Conservation (phyloP, 2,888 invertebrate species). For the Parnassius glacialis region DNA sequence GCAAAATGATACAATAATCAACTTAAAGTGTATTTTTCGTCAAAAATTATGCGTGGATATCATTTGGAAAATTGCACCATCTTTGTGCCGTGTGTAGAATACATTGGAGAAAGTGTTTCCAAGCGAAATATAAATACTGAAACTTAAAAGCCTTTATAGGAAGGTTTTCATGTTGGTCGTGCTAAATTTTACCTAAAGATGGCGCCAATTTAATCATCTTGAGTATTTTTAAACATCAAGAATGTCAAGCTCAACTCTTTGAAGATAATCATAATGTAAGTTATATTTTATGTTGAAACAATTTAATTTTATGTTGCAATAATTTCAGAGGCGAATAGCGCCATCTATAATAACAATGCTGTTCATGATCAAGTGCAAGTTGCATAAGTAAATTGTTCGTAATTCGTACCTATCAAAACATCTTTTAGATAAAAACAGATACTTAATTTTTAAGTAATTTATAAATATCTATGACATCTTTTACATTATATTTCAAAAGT, state of each 20-base stretch:
- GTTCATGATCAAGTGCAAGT: too few relatives aligned
- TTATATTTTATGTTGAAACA: slow-evolving; percentile 7
- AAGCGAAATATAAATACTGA: slow-evolving; percentile 1
- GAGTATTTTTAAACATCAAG: slow-evolving; percentile 5
- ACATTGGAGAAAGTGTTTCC: not conserved
- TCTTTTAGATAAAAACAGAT: too few relatives aligned
- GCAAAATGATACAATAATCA: too few relatives aligned
- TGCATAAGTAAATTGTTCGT: too few relatives aligned
- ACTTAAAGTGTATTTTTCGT: slow-evolving; percentile 1
- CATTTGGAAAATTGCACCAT: slow-evolving; percentile 29
- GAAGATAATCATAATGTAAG: not conserved
- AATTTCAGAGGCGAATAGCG: slow-evolving; percentile 1
- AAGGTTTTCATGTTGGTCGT: slow-evolving; percentile 31
- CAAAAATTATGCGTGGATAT: slow-evolving; percentile 10
- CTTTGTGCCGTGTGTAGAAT: not conserved
- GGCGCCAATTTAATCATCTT: slow-evolving; percentile 28
- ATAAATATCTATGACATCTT: too few relatives aligned
- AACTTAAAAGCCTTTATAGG: slow-evolving; percentile 1
- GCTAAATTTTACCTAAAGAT: slow-evolving; percentile 29
- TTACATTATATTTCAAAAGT: too few relatives aligned
- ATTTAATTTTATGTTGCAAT: slow-evolving; percentile 6
- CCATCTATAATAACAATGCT: slow-evolving; percentile 9
- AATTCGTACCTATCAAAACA: too few relatives aligned
- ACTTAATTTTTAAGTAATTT: too few relatives aligned
- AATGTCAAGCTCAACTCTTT: not conserved